phyloP scores from a whole-genome alignment of 2,888 invertebrate species.

The Andrena dorsata region DNA sequence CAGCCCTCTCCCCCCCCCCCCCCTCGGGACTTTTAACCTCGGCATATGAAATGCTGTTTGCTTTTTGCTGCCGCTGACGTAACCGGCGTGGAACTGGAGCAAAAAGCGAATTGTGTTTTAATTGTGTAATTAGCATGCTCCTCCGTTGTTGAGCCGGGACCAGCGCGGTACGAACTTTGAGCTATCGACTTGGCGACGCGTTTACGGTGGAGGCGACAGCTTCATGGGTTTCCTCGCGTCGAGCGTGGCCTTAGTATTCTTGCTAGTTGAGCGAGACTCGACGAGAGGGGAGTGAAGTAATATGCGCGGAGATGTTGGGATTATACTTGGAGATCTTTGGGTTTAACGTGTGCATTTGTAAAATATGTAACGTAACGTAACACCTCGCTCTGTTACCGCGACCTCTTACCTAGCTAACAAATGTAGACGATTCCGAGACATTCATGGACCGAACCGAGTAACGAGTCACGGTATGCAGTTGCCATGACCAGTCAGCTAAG shows the following conservation, averaged over 20 bases:
- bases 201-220: neutral
- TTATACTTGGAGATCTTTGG: no score
- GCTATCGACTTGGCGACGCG: conserved; percentile 10
- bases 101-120: conserved; percentile 39
- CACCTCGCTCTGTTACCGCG: no score
- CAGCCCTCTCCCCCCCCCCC: neutral
- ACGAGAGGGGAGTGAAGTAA: no score
- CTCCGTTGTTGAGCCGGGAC: neutral
- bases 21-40: conserved; percentile 51
- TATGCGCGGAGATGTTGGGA: no score
- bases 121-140: conserved; percentile 36
- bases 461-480: no score
- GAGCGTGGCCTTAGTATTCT: neutral
- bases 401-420: no score
- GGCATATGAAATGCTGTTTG: conserved; percentile 36
- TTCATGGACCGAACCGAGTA: no score
- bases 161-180: conserved; percentile 17
- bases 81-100: conserved; percentile 27
- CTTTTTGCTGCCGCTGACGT: conserved; percentile 46
- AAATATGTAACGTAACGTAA: no score
- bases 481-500: no score
- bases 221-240: neutral
- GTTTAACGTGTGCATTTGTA: no score
- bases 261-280: no score
- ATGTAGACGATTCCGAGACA: no score